phyloP scores from a whole-genome alignment of 2,113 vertebrate genomes.

The Coptodon bakossiorum region DNA sequence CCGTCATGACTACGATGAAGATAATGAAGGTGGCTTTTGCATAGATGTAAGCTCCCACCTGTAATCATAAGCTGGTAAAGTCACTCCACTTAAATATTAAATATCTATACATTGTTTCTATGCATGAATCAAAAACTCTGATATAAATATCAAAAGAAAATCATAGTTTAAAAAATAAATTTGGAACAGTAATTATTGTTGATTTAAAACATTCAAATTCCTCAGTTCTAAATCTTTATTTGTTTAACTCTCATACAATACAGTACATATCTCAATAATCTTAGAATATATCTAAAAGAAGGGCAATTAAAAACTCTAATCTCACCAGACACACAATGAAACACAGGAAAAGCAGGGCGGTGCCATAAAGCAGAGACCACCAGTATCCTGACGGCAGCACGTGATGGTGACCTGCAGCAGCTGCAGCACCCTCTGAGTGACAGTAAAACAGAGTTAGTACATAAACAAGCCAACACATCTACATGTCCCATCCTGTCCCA shows the following conservation, averaged over 20 bases:
- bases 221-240: neutral
- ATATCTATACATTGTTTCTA: neutral
- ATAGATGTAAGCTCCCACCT: slow-evolving; percentile 80
- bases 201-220: neutral
- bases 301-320: neutral
- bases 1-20: slow-evolving; percentile 75
- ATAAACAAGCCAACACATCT: neutral
- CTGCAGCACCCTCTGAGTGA: slow-evolving; percentile 9
- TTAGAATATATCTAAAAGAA: neutral
- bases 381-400: slow-evolving; percentile 80
- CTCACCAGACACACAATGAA: slow-evolving; percentile 80
- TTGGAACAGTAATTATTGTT: neutral
- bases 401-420: neutral
- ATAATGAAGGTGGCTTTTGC: slow-evolving; percentile 84
- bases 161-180: neutral
- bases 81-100: neutral
- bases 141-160: neutral
- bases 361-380: slow-evolving; percentile 80
- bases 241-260: neutral
- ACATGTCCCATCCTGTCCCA: neutral
- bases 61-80: slow-evolving; percentile 2
- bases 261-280: neutral
- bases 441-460: neutral
- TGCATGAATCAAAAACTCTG: neutral
- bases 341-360: slow-evolving; percentile 76